These are phyloP conservation scores for Nerophis ophidion DNA, from an alignment of 2,113 vertebrate genomes.

Conservation along the genomic window DNA sequence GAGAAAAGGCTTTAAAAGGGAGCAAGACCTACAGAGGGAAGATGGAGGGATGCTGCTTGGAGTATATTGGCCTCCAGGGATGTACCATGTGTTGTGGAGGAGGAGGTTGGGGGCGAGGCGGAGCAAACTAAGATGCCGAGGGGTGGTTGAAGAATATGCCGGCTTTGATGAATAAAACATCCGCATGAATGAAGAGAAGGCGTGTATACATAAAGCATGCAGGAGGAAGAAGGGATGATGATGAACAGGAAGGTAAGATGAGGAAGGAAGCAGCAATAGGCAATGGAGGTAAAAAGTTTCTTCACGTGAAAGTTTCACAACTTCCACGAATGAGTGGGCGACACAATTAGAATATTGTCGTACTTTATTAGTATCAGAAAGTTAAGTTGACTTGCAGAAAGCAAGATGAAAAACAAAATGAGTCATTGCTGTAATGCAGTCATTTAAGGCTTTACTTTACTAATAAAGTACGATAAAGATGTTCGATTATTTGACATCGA, in stretches of 20 bases:
- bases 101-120: conserved; percentile 37
- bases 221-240: conserved; percentile 22
- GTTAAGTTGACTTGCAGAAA: neutral
- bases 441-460: no score
- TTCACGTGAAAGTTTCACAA: neutral
- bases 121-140: conserved; percentile 55
- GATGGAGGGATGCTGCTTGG: conserved; percentile 27
- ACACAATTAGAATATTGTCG: neutral
- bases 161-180: conserved; percentile 82
- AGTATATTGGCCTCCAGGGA: conserved; percentile 53
- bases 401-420: no score
- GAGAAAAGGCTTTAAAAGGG: neutral
- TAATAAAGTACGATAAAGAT: no score
- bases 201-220: conserved; percentile 65
- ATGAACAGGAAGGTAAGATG: conserved; percentile 1
- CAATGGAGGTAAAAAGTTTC: neutral
- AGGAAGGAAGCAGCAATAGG: conserved; percentile 21
- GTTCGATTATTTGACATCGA: no score
- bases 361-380: neutral
- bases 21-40: conserved; percentile 17
- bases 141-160: conserved; percentile 50
- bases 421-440: no score
- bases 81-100: conserved; percentile 54
- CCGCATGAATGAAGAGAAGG: conserved; percentile 60
- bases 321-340: neutral